A percentile compares a stretch with the other conserved stretches of the same genome.
These are phyloP conservation scores for Peucedramus taeniatus DNA, from an alignment of 2,113 vertebrate genomes.

Conservation along the genomic window DNA sequence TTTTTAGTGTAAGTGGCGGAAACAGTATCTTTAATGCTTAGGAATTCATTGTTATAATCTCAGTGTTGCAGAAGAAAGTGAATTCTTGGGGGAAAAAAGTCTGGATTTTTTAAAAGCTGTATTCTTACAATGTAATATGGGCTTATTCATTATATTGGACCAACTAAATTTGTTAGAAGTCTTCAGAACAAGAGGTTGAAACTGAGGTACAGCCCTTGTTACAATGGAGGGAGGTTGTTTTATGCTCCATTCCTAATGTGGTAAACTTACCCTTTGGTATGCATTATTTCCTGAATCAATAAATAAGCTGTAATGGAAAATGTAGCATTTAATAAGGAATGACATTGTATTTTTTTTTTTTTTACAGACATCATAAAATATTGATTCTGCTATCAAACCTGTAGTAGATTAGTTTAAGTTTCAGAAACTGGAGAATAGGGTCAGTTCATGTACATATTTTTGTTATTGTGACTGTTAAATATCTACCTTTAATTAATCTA, in stretches of 20 bases:
- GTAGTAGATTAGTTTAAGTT: constrained; percentile 32
- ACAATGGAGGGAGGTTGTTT: neutral
- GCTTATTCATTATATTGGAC: neutral
- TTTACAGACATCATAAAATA: neutral
- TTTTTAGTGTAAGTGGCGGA: neutral
- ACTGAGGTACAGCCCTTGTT: neutral
- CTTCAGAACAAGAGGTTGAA: neutral
- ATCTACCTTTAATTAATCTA: constrained; percentile 68
- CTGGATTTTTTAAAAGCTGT: neutral
- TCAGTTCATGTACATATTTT: neutral
- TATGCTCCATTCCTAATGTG: neutral
- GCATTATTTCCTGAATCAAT: constrained; percentile 20
- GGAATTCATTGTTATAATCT: neutral
- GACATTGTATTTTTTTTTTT: neutral
- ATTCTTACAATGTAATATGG: neutral
- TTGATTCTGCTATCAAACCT: constrained; percentile 41
- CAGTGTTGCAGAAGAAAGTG: neutral
- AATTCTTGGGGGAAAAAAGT: neutral
- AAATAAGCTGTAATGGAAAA: constrained; percentile 50
- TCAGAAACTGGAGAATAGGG: constrained; percentile 28
- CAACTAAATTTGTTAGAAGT: neutral
- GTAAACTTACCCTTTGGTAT: neutral
- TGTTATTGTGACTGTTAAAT: constrained; percentile 55
- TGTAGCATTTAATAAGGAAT: constrained; percentile 45
- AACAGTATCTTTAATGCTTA: neutral